Evolutionary conservation across 2,797 vertebrate species (phyloP).

Genomic region (Harpagifer antarcticus): DNA sequence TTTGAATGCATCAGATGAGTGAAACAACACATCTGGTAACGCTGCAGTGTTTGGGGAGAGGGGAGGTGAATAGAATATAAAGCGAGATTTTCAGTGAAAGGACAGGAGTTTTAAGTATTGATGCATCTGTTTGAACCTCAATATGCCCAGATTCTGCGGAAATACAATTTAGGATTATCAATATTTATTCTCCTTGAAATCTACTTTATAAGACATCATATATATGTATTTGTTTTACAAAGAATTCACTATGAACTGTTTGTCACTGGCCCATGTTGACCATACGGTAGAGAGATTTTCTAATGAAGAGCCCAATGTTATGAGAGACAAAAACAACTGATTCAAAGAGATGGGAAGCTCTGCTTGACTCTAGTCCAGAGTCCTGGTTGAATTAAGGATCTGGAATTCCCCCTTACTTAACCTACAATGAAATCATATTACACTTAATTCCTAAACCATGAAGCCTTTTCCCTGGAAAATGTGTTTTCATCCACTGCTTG

Average conservation of each 20-base stretch:
- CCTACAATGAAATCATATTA: constrained; percentile 36
- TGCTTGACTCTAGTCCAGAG: constrained; percentile 10
- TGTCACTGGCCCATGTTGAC: constrained; percentile 20
- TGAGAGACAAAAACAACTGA: constrained; percentile 19
- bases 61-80: constrained; percentile 39
- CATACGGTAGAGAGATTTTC: constrained; percentile 10
- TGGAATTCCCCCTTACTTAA: constrained; percentile 48
- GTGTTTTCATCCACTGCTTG: constrained; percentile 42
- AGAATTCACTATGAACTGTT: constrained; percentile 1
- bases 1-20: constrained; percentile 58
- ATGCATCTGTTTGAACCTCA: constrained; percentile 9
- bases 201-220: background rate
- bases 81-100: constrained; percentile 15
- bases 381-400: constrained; percentile 41
- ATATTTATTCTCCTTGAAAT: constrained; percentile 16
- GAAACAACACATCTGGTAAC: constrained; percentile 61
- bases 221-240: background rate
- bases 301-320: background rate
- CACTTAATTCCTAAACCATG: constrained; percentile 24
- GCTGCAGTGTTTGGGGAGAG: constrained; percentile 34
- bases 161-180: background rate
- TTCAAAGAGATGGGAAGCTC: constrained; percentile 21
- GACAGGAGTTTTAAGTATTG: background rate
- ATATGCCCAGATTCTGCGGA: constrained; percentile 9
- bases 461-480: constrained; percentile 59